These are phyloP conservation scores for Coenonympha arcania DNA, from an alignment of 2,888 invertebrate species.

Conservation along the genomic window DNA sequence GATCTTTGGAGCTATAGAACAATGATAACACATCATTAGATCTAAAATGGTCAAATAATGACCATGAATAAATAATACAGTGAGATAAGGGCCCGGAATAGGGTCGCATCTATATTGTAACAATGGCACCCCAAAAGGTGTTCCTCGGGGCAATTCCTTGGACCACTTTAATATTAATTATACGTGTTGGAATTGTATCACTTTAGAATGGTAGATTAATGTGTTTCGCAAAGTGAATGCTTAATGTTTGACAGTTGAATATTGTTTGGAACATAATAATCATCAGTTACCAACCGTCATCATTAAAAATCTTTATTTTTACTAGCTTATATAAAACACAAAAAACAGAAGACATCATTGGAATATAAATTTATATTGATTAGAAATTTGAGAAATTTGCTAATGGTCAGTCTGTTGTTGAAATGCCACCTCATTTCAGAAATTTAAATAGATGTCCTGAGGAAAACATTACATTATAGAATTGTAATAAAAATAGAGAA, in stretches of 20 bases:
- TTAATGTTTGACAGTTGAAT: conserved; percentile 8
- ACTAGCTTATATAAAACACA: neutral
- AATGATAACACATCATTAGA: conserved; percentile 69
- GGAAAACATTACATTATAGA: too few species aligned
- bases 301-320: too few species aligned
- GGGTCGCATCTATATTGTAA: conserved; percentile 50
- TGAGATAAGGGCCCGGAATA: conserved; percentile 50
- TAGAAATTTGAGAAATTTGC: too few species aligned
- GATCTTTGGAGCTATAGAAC: conserved; percentile 56
- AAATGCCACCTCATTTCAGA: too few species aligned
- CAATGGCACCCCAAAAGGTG: conserved; percentile 55
- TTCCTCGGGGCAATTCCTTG: conserved; percentile 50
- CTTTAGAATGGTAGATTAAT: conserved; percentile 55
- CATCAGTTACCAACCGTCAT: too few species aligned
- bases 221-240: conserved; percentile 25
- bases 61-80: conserved; percentile 71
- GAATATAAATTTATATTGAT: too few species aligned
- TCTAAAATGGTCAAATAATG: conserved; percentile 73
- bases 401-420: too few species aligned
- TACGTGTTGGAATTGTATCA: conserved; percentile 66
- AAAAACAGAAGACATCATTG: too few species aligned
- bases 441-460: too few species aligned
- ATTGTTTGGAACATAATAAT: too few species aligned
- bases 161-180: conserved; percentile 61
- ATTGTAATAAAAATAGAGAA: too few species aligned